phyloP scores from a whole-genome alignment of 2,888 invertebrate genomes.

The Drosophila robusta region DNA sequence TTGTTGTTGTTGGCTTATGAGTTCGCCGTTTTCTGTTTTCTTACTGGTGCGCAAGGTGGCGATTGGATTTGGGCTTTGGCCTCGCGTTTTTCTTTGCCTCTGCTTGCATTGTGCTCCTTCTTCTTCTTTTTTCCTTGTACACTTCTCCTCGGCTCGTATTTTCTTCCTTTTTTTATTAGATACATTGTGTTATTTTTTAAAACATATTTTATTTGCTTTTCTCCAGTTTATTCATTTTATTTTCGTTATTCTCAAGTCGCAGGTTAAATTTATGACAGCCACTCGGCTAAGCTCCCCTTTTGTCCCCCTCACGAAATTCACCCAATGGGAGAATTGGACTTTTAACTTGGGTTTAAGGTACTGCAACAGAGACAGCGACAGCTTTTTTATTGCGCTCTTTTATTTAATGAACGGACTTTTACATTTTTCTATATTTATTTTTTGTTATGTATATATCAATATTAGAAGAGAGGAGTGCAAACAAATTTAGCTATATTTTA shows the following conservation, averaged over 20 bases:
- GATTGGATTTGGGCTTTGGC: conserved; percentile 53
- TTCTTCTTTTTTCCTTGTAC: conserved; percentile 22
- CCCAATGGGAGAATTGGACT: conserved; percentile 31
- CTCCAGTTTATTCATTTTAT: conserved; percentile 31
- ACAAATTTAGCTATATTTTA: too few species aligned
- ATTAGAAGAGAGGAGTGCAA: too few species aligned
- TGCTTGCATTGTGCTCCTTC: conserved; percentile 32
- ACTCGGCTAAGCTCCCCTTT: background rate
- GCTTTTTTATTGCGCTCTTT: too few species aligned
- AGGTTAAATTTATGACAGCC: conserved; percentile 63
- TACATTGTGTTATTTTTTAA: conserved; percentile 32
- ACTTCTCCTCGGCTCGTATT: conserved; percentile 28
- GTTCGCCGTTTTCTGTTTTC: conserved; percentile 71
- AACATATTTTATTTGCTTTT: background rate
- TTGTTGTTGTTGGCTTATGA: conserved; percentile 54
- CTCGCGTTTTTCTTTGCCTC: conserved; percentile 21
- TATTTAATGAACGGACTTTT: too few species aligned
- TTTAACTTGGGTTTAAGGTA: conserved; percentile 1
- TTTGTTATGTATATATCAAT: too few species aligned
- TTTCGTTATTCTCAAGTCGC: conserved; percentile 26
- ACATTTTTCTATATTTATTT: too few species aligned
- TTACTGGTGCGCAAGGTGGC: conserved; percentile 83
- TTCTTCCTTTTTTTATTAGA: conserved; percentile 15
- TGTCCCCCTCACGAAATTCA: background rate
- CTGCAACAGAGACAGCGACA: too few species aligned